Evolutionary conservation across 2,113 vertebrate species (phyloP).

Genomic region (Oriolus oriolus): DNA sequence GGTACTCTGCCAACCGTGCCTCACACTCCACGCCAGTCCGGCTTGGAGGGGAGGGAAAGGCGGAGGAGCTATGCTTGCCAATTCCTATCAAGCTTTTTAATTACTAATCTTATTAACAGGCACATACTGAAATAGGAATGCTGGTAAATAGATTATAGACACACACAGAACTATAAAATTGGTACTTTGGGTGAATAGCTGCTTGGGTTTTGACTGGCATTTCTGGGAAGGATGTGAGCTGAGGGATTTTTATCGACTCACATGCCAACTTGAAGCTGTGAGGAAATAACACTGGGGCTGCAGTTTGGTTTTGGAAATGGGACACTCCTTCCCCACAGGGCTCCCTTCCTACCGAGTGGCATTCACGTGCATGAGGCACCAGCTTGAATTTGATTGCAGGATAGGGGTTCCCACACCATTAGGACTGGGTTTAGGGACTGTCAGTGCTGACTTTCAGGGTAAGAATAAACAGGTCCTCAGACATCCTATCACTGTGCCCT

Average conservation of each 20-base stretch:
- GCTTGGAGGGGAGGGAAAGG: constrained; percentile 43
- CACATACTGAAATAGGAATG: constrained; percentile 65
- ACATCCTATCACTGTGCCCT: background rate
- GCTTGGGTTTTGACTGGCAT: constrained; percentile 22
- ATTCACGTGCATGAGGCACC: background rate
- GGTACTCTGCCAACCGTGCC: constrained; percentile 33
- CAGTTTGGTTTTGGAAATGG: background rate
- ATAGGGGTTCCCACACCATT: background rate
- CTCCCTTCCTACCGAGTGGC: background rate
- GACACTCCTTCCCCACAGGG: background rate
- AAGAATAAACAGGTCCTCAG: background rate
- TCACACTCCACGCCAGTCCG: background rate
- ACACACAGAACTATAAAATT: constrained; percentile 36
- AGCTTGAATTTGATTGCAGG: background rate
- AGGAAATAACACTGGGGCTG: background rate
- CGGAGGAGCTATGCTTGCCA: constrained; percentile 49
- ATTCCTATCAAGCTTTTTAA: constrained; percentile 71
- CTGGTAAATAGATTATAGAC: constrained; percentile 71
- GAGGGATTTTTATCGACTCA: background rate
- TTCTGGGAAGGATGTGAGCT: constrained; percentile 47
- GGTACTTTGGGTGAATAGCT: constrained; percentile 31
- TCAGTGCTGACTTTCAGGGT: background rate
- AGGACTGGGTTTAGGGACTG: background rate
- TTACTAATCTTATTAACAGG: constrained; percentile 80
- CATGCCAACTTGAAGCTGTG: background rate